Conservation (phyloP, 2,797 vertebrate species). For the Orientallactaga sibirica region DNA sequence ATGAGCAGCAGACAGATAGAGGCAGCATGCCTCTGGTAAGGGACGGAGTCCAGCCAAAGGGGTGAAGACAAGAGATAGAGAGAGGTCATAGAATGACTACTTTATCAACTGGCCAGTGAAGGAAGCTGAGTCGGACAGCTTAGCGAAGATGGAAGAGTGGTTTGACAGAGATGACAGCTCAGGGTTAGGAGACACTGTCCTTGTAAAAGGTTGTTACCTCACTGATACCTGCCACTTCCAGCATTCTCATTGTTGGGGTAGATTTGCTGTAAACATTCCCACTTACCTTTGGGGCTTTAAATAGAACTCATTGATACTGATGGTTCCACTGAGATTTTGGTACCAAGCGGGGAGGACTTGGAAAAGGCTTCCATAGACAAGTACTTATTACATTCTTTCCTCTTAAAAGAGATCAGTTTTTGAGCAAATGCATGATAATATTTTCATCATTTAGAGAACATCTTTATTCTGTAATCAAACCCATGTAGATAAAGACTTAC, state of each 20-base stretch:
- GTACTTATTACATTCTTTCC: not conserved
- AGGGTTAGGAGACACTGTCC: not conserved
- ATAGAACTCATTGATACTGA: not conserved
- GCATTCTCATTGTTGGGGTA: not conserved
- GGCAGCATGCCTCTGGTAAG: not conserved
- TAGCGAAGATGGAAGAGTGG: not conserved
- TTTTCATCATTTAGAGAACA: not conserved
- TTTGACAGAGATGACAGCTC: not conserved
- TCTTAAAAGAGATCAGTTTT: slow-evolving; percentile 6
- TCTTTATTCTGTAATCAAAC: not conserved
- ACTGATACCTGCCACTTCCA: not conserved
- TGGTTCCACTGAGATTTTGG: not conserved
- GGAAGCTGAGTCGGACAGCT: not conserved
- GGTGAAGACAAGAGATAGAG: not conserved
- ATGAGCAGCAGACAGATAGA: not conserved
- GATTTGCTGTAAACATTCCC: not conserved
- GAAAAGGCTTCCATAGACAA: not conserved
- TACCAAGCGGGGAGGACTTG: not conserved
- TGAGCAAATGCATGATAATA: not conserved
- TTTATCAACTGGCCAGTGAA: not conserved
- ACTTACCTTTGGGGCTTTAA: not conserved
- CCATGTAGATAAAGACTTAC: not conserved
- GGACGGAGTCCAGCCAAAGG: accelerated
- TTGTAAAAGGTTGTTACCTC: not conserved
- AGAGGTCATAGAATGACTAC: not conserved